Conservation (phyloP, 2,888 invertebrate species). For the Mystacides longicornis region DNA sequence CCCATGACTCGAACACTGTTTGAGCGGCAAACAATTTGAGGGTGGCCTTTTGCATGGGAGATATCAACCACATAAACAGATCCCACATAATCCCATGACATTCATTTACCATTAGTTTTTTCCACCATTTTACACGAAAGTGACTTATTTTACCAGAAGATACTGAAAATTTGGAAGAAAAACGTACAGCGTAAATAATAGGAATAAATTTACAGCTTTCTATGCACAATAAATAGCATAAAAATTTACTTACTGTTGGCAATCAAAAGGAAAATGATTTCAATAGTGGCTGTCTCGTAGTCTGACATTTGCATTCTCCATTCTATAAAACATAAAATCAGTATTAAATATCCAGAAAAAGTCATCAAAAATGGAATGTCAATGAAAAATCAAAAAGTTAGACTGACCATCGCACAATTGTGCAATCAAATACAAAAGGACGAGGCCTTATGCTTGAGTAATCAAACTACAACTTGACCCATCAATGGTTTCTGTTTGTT, state of each 20-base stretch:
- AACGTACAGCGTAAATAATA: neutral
- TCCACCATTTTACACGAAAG: slow-evolving; percentile 34
- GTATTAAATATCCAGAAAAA: neutral
- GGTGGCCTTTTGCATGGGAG: slow-evolving; percentile 31
- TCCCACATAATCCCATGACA: slow-evolving; percentile 36
- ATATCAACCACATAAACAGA: slow-evolving; percentile 39
- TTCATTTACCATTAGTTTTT: slow-evolving; percentile 27
- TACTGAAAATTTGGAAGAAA: slow-evolving; percentile 26
- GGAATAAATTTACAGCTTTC: neutral
- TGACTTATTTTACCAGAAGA: slow-evolving; percentile 30
- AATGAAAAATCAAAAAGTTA: too few relatives aligned
- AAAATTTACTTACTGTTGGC: slow-evolving; percentile 1
- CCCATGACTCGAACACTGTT: slow-evolving; percentile 37
- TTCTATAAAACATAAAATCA: neutral
- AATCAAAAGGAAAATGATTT: neutral
- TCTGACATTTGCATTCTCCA: neutral
- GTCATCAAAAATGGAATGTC: too few relatives aligned
- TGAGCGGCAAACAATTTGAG: slow-evolving; percentile 37
- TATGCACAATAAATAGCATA: neutral
- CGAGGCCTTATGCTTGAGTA: too few relatives aligned
- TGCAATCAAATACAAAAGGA: too few relatives aligned
- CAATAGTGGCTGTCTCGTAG: neutral
- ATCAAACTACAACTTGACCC: too few relatives aligned
- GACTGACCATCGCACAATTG: too few relatives aligned
- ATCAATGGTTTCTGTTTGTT: too few relatives aligned